Conservation (phyloP, 2,113 vertebrate species). For the Cryptomyrus ogoouensis region DNA sequence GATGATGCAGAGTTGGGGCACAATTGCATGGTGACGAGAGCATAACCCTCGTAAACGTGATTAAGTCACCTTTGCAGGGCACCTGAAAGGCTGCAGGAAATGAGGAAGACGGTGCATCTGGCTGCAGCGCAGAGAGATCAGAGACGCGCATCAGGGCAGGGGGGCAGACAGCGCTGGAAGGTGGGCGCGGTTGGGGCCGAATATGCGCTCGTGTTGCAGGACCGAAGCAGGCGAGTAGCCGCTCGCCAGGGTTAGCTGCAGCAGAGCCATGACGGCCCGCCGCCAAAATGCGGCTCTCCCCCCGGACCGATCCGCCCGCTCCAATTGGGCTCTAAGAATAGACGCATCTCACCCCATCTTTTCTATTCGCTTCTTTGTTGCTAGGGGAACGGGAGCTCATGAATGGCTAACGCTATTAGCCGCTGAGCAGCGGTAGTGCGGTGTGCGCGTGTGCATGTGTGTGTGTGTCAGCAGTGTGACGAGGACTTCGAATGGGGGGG, state of each 20-base stretch:
- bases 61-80: background rate
- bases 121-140: background rate
- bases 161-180: constrained; percentile 18
- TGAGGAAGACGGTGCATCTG: background rate
- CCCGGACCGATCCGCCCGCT: constrained; percentile 24
- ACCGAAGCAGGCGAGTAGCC: background rate
- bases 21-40: background rate
- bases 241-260: constrained; percentile 17
- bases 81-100: background rate
- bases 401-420: constrained; percentile 45
- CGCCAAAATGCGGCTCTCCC: constrained; percentile 22
- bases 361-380: constrained; percentile 47
- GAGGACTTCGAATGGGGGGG: constrained; percentile 26
- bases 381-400: constrained; percentile 37
- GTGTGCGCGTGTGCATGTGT: background rate
- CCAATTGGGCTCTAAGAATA: constrained; percentile 46
- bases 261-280: background rate
- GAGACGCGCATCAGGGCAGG: constrained; percentile 8
- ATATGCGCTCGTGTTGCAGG: background rate
- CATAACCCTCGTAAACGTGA: background rate
- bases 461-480: background rate
- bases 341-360: constrained; percentile 30
- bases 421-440: constrained; percentile 32
- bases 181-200: background rate
- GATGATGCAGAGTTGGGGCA: background rate